These are phyloP conservation scores for Plectropomus leopardus DNA, from an alignment of 2,113 vertebrate genomes.

Conservation along the genomic window DNA sequence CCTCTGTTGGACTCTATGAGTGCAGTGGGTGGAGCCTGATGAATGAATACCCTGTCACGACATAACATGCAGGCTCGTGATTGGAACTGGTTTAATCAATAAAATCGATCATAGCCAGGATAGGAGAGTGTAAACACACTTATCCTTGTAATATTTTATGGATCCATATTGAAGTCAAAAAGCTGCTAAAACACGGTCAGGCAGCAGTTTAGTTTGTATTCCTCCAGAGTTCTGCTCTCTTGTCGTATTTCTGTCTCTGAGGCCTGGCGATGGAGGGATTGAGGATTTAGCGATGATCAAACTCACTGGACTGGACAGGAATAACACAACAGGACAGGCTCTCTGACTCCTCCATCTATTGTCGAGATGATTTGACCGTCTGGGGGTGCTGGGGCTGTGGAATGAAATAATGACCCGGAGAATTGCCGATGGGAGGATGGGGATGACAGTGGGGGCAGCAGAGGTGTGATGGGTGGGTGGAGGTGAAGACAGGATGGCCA, in stretches of 20 bases:
- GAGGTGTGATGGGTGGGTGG: constrained; percentile 40
- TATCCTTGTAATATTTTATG: background rate
- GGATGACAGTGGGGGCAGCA: constrained; percentile 25
- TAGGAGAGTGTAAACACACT: background rate
- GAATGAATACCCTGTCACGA: no score
- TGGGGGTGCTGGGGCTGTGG: constrained; percentile 33
- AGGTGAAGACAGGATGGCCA: constrained; percentile 27
- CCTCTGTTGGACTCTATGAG: no score
- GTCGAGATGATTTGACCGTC: constrained; percentile 60
- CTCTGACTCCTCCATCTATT: constrained; percentile 53
- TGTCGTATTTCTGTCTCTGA: constrained; percentile 38
- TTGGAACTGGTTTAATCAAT: background rate
- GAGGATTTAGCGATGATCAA: constrained; percentile 60
- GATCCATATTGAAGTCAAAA: background rate
- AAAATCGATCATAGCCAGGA: background rate
- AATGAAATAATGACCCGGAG: constrained; percentile 64
- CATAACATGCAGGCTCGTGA: no score
- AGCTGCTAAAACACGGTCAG: constrained; percentile 7
- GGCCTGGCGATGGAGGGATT: constrained; percentile 38
- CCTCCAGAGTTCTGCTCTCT: constrained; percentile 41
- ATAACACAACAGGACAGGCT: constrained; percentile 54
- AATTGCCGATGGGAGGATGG: constrained; percentile 37
- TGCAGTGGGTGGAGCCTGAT: no score
- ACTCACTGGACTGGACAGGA: constrained; percentile 58
- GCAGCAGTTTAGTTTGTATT: constrained; percentile 49